Evolutionary conservation across 2,888 invertebrate genomes (phyloP), one percentile per base, ranked within the genome.

Genomic region (Caenorhabditis sp.): DNA sequence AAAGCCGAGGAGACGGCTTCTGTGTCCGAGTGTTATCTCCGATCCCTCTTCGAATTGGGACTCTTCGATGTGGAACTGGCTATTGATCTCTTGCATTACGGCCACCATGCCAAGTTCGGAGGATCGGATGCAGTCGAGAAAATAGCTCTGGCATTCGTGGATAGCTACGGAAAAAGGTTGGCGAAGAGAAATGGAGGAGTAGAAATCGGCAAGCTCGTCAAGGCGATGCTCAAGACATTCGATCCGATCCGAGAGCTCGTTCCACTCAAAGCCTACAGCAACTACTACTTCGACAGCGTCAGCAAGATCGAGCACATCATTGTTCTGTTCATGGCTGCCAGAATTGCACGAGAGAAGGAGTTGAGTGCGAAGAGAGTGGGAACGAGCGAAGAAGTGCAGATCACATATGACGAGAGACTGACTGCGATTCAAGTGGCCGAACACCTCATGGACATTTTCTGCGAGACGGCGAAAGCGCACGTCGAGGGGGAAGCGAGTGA

Each of bases 21-120:
- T 2, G 46, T 59, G 1, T 9, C 63, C 8, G 70, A 76, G 24
- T 70, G 70, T 43, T 76, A 48, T 22, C n/a, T 76, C n/a, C 41
- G 50, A 15, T 66, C 66, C 2, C 22, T 76, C 9, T 70, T 76
- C 46, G 75, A 76, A 24, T 20, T 76, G 17, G 75, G 75, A 13
- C 50, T 76, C 11, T 76, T 52, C 20, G 75, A 76, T 26, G 63
- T 63, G 0, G 70, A 76, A 11, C 41, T 70, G 0, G 62, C 70
- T 5, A 58, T 70, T 17, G 45, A 63, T 15, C 35, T 63, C 3
- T 17, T 76, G 8, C 43, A 53, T n/a, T 43, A 15, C n/a, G 59
- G 62, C 13, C 27, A 45, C n/a, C 43, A 22, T 11, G 7, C 24
- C 0, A 55, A 56, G 24, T 37, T 76, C 4, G 52, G 45, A 13